Evolutionary conservation across 2,888 invertebrate species (phyloP).

Genomic region (Labia minor): DNA sequence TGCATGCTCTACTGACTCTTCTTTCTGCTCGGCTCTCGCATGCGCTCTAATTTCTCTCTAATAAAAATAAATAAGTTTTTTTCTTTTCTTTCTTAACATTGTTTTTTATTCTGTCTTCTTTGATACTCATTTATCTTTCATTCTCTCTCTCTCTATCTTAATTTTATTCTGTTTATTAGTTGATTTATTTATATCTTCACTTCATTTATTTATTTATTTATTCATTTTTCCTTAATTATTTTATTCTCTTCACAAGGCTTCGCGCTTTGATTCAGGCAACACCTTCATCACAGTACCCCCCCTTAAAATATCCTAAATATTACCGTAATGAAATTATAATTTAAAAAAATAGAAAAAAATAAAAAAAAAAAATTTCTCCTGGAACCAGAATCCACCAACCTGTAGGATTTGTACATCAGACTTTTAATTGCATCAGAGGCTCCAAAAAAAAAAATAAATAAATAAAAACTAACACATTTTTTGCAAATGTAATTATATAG

Average conservation of each 20-base stretch:
- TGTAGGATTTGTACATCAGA: background rate
- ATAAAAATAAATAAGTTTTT: no score
- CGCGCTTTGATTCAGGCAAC: background rate
- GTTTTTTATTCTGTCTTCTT: constrained; percentile 23
- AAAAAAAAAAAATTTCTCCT: background rate
- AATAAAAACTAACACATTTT: background rate
- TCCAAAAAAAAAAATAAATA: background rate
- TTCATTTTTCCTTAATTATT: no score
- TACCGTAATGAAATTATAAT: no score
- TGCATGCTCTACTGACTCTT: constrained; percentile 18
- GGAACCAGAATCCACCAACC: background rate
- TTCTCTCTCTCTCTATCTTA: constrained; percentile 22
- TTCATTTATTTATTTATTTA: no score
- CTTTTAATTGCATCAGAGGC: background rate
- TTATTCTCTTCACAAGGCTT: background rate
- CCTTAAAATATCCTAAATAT: background rate
- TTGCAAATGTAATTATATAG: background rate
- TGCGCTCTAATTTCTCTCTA: constrained; percentile 21
- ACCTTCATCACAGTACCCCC: constrained; percentile 5
- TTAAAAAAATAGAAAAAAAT: no score
- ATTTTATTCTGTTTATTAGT: constrained; percentile 21
- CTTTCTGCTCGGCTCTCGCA: constrained; percentile 23
- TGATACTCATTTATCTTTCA: constrained; percentile 27
- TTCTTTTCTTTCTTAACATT: constrained; percentile 16
- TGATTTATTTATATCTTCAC: constrained; percentile 20